These are phyloP conservation scores for Mastacembelus armatus DNA, from an alignment of 2,797 vertebrate genomes.

Conservation along the genomic window DNA sequence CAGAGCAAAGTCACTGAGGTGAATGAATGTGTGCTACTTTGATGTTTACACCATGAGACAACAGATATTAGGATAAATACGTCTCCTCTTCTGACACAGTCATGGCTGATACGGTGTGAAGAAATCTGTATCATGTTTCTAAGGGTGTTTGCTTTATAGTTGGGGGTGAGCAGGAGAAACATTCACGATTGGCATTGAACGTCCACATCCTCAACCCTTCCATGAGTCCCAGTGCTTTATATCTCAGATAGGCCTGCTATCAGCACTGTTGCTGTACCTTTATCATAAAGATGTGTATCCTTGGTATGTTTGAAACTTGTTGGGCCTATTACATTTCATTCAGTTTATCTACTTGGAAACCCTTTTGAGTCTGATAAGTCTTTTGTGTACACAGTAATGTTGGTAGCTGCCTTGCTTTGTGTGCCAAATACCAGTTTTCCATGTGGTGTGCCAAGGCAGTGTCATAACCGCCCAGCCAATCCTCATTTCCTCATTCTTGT, in stretches of 20 bases:
- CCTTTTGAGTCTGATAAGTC: conserved; percentile 41
- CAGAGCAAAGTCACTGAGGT: not conserved
- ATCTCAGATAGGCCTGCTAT: not conserved
- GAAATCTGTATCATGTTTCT: not conserved
- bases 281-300: not conserved
- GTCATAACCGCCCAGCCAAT: conserved; percentile 57
- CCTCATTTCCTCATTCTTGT: conserved; percentile 76
- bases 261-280: not conserved
- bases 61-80: not conserved
- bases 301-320: not conserved
- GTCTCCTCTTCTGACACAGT: not conserved
- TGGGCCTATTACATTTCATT: not conserved
- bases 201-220: not conserved
- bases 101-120: not conserved
- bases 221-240: not conserved
- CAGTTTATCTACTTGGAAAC: conserved; percentile 21
- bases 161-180: not conserved
- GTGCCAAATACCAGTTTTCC: conserved; percentile 70
- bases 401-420: conserved; percentile 28
- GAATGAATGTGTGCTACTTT: not conserved
- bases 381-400: conserved; percentile 50
- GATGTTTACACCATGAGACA: not conserved
- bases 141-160: not conserved
- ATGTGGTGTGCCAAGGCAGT: conserved; percentile 63
- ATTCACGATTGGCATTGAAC: not conserved